Conservation (phyloP, 2,113 vertebrate species). For the Corvus moneduloides region DNA sequence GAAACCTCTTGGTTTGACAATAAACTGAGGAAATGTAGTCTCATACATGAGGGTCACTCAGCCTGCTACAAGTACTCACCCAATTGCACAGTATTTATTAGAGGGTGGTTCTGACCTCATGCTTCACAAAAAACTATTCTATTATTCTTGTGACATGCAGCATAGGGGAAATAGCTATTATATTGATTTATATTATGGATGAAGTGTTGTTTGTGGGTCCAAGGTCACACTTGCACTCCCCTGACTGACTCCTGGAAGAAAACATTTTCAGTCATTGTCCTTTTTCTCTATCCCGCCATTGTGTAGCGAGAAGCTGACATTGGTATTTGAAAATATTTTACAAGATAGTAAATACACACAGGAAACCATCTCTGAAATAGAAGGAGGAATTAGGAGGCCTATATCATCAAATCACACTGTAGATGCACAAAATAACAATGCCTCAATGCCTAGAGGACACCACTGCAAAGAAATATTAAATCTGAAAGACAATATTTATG, state of each 20-base stretch:
- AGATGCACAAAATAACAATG: not conserved
- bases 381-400: not conserved
- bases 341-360: not conserved
- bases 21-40: not conserved
- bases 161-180: not conserved
- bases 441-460: not conserved
- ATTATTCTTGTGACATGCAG: not conserved
- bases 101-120: not conserved
- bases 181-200: slow-evolving; percentile 9
- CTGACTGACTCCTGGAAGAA: not conserved
- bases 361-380: not conserved
- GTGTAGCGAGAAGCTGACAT: not conserved
- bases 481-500: not conserved
- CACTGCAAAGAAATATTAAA: not conserved
- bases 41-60: not conserved
- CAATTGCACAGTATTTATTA: not conserved
- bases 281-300: not conserved
- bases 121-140: not conserved
- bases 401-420: not conserved
- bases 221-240: not conserved
- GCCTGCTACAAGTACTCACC: not conserved
- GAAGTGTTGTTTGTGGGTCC: not conserved
- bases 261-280: not conserved
- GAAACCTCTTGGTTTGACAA: not conserved
- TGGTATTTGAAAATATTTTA: slow-evolving; percentile 14